These are phyloP conservation scores for Myopa tessellatipennis DNA, from an alignment of 2,888 invertebrate genomes.

Conservation along the genomic window DNA sequence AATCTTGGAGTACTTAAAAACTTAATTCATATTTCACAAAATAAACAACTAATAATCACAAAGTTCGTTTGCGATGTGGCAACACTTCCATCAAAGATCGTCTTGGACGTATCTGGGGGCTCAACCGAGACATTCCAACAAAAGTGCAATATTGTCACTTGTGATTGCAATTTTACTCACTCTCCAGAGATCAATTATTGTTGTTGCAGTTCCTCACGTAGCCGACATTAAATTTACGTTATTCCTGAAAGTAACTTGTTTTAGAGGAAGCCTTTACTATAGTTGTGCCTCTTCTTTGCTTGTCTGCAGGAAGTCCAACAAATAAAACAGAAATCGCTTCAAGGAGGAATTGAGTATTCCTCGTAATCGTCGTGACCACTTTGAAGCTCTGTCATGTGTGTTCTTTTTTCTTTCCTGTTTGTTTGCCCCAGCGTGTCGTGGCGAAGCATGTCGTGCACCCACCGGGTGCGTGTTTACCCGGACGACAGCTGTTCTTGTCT, in stretches of 20 bases:
- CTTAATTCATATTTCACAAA: background rate
- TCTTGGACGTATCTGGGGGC: background rate
- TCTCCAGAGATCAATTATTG: slow-evolving; percentile 41
- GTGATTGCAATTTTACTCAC: slow-evolving; percentile 51
- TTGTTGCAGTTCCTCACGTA: background rate
- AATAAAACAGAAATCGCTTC: background rate
- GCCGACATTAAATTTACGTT: background rate
- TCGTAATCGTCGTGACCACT: slow-evolving; percentile 23
- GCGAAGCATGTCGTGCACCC: slow-evolving; percentile 35
- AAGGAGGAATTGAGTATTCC: background rate
- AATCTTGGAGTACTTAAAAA: background rate
- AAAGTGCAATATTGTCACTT: slow-evolving; percentile 65
- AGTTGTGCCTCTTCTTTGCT: background rate
- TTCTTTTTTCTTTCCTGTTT: slow-evolving; percentile 36
- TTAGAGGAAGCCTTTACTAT: slow-evolving; percentile 43
- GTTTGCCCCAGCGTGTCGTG: slow-evolving; percentile 1
- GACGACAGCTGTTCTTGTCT: slow-evolving; percentile 35
- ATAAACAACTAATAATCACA: background rate
- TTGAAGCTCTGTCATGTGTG: slow-evolving; percentile 37
- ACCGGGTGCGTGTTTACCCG: background rate
- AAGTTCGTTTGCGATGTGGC: background rate
- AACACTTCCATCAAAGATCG: background rate
- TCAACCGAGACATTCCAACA: slow-evolving; percentile 39
- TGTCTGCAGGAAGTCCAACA: background rate
- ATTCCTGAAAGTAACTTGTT: slow-evolving; percentile 56